Conservation (phyloP, 30 jellyfish, hydroid and myxozoan species). For the Aurelia sp. region DNA sequence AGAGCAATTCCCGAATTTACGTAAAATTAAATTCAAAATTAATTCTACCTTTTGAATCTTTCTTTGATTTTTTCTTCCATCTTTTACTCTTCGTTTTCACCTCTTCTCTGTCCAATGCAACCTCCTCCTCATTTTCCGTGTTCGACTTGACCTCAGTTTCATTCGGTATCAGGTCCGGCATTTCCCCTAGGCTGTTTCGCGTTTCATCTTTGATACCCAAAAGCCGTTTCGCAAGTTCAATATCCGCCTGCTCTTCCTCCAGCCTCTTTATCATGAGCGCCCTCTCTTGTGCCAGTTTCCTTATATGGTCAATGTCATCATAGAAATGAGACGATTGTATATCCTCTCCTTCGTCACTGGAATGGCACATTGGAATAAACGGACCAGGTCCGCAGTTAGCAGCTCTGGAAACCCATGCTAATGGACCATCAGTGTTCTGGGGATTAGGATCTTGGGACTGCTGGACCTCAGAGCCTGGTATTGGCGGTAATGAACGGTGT, state of each 20-base stretch:
- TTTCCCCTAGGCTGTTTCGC: slow-evolving; percentile 52
- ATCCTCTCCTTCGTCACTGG: slow-evolving; percentile 51
- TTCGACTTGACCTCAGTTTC: slow-evolving; percentile 6
- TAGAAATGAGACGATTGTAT: slow-evolving; percentile 68
- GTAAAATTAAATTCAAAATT: background rate
- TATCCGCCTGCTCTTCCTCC: slow-evolving; percentile 62
- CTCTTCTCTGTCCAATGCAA: slow-evolving; percentile 1
- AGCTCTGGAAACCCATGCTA: slow-evolving; percentile 69
- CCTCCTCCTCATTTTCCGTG: background rate
- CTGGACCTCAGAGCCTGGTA: slow-evolving; percentile 34
- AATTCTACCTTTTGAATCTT: slow-evolving; percentile 1
- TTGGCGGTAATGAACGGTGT: slow-evolving; percentile 69
- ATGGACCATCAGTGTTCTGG: slow-evolving; percentile 12
- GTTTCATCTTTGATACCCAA: slow-evolving; percentile 2
- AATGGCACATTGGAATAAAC: slow-evolving; percentile 61
- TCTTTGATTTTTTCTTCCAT: slow-evolving; percentile 22
- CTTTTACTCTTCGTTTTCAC: slow-evolving; percentile 7
- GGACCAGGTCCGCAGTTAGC: slow-evolving; percentile 62
- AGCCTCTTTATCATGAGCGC: slow-evolving; percentile 66
- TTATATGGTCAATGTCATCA: slow-evolving; percentile 72
- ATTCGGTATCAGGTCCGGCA: slow-evolving; percentile 75
- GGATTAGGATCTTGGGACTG: background rate
- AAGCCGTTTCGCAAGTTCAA: background rate
- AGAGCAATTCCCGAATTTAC: background rate
- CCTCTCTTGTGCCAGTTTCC: slow-evolving; percentile 71